Percentiles rank a stretch among this genome's conserved stretches.
Conservation (phyloP, 2,888 invertebrate species). For the Diachrysia chrysitis region DNA sequence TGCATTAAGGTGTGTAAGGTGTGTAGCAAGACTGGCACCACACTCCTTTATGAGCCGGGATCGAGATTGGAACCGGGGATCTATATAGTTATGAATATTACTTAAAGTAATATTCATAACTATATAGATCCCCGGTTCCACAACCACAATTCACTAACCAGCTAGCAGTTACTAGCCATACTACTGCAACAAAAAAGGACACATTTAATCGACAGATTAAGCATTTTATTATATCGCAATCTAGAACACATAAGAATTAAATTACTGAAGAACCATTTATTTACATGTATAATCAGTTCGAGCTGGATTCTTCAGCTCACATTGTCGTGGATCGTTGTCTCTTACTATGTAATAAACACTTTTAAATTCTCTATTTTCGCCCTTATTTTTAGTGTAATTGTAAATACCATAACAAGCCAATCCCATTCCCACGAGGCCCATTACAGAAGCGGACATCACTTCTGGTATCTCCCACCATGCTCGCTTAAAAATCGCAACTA, state of each 20-base stretch:
- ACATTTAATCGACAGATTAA: background rate
- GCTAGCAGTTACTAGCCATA: too few relatives aligned
- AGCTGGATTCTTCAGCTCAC: constrained; percentile 74
- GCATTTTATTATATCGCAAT: background rate
- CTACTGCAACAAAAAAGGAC: background rate
- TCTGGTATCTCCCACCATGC: constrained; percentile 93
- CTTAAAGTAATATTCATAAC: too few relatives aligned
- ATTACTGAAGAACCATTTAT: background rate
- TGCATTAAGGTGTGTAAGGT: too few relatives aligned
- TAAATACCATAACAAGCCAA: constrained; percentile 79
- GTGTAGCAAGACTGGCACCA: too few relatives aligned
- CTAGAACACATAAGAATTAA: background rate
- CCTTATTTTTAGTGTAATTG: constrained; percentile 86
- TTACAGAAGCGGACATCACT: constrained; percentile 88
- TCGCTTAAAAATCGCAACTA: constrained; percentile 70
- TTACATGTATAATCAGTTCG: constrained; percentile 64
- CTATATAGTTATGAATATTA: too few relatives aligned
- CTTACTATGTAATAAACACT: constrained; percentile 89
- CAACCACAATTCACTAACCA: too few relatives aligned
- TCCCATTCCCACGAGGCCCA: constrained; percentile 89
- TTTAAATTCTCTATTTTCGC: constrained; percentile 91
- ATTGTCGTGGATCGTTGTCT: constrained; percentile 90
- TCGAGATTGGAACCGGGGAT: too few relatives aligned
- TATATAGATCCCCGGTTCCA: too few relatives aligned
- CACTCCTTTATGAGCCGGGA: too few relatives aligned